Percentiles rank a stretch among this genome's conserved stretches.
These are phyloP conservation scores for Flexamia atlantica DNA, from an alignment of 2,888 invertebrate genomes.

Conservation along the genomic window DNA sequence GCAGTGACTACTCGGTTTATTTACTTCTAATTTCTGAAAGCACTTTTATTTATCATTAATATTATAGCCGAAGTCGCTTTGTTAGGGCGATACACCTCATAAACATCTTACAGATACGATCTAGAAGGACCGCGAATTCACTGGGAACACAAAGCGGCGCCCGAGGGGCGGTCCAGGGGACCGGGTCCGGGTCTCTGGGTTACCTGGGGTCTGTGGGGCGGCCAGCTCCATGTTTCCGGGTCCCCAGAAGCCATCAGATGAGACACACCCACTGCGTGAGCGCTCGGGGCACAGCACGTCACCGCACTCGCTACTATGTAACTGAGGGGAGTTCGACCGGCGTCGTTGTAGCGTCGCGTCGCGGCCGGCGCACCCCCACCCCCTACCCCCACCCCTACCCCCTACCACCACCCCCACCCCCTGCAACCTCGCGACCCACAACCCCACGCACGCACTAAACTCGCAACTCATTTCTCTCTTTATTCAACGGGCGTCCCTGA, in stretches of 20 bases:
- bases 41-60: no score
- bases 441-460: neutral
- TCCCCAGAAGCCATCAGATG: slow-evolving; percentile 23
- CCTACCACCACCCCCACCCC: neutral
- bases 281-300: neutral
- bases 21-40: no score
- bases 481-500: neutral
- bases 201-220: slow-evolving; percentile 40
- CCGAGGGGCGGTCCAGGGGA: neutral
- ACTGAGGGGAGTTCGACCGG: slow-evolving; percentile 35
- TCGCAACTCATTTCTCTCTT: slow-evolving; percentile 4
- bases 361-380: neutral
- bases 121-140: neutral
- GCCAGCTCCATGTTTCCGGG: slow-evolving; percentile 9
- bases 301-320: neutral
- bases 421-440: neutral
- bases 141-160: neutral
- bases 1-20: no score
- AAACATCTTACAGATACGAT: no score
- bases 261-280: slow-evolving; percentile 19
- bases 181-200: neutral
- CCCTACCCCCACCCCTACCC: neutral
- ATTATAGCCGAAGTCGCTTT: no score
- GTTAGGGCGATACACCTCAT: no score
- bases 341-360: slow-evolving; percentile 14